Conservation (phyloP, 2,797 vertebrate species). For the Halcyon badia region DNA sequence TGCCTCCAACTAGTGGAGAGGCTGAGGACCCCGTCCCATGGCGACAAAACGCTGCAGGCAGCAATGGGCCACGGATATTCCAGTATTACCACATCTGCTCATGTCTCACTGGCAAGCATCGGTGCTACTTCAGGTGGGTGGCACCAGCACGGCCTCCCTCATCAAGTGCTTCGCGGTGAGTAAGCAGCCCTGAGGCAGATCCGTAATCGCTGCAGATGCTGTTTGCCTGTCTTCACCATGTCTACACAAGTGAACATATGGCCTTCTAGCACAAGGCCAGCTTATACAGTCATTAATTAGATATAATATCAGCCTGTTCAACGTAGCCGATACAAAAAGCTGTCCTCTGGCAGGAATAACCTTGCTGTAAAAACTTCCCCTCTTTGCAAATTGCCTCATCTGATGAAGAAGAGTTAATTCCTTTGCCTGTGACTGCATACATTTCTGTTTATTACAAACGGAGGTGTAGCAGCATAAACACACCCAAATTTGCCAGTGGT, state of each 20-base stretch:
- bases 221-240: background rate
- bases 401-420: background rate
- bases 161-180: background rate
- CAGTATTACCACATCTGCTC: background rate
- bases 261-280: conserved; percentile 35
- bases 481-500: background rate
- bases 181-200: conserved; percentile 50
- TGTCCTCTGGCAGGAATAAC: background rate
- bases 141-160: background rate
- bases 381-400: background rate
- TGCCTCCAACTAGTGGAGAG: background rate
- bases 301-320: conserved; percentile 25
- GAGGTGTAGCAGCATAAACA: background rate
- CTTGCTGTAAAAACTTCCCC: background rate
- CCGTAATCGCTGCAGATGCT: conserved; percentile 46
- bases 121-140: conserved; percentile 4
- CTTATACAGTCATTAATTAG: conserved; percentile 46
- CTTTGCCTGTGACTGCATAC: background rate
- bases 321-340: background rate
- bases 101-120: background rate
- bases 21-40: background rate
- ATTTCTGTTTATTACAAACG: background rate
- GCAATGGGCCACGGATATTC: fast-evolving
- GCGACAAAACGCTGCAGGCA: background rate
- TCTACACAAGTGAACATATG: conserved; percentile 50